These are phyloP conservation scores for Schizopygopsis malacanthus DNA, from an alignment of 2,797 vertebrate species.

Conservation along the genomic window DNA sequence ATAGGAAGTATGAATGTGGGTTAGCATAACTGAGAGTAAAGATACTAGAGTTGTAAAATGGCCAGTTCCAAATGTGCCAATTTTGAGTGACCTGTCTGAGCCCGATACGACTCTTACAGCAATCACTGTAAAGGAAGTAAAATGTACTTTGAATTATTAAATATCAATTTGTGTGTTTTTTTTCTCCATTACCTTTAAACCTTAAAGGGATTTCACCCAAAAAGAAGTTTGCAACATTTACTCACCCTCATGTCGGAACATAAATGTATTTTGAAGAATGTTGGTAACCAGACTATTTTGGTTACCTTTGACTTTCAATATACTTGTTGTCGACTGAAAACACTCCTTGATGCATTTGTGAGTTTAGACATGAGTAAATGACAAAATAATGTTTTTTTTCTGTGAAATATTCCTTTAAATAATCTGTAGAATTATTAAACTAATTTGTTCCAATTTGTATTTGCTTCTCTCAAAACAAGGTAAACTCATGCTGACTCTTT, in stretches of 20 bases:
- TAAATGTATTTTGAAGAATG: background rate
- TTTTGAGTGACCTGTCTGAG: background rate
- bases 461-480: background rate
- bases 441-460: background rate
- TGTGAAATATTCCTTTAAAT: background rate
- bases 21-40: background rate
- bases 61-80: background rate
- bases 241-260: background rate
- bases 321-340: background rate
- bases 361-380: background rate
- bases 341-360: background rate
- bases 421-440: background rate
- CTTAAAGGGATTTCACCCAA: background rate
- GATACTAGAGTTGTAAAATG: background rate
- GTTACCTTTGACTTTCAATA: background rate
- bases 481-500: background rate
- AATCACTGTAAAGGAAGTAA: background rate
- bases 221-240: background rate
- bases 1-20: background rate
- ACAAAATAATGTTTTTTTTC: background rate
- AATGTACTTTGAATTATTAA: background rate
- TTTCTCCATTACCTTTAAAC: background rate
- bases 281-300: background rate
- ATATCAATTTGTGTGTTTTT: background rate
- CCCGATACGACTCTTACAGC: background rate